Evolutionary conservation across 2,797 vertebrate species (phyloP), one percentile per base, ranked within the genome.

Genomic region (Lacerta bilineata): DNA sequence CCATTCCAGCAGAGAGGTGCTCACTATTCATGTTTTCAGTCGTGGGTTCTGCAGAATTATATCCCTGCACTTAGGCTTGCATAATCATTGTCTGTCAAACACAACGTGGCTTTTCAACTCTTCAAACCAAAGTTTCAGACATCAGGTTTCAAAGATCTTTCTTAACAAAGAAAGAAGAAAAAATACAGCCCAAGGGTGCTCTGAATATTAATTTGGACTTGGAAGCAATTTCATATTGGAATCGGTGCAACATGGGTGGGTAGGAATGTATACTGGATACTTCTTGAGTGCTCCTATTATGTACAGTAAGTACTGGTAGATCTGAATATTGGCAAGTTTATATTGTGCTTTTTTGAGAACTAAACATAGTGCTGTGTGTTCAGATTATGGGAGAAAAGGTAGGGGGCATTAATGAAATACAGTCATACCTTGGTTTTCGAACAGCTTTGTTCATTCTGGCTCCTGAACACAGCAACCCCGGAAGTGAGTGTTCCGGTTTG

Each of bases 1-100:
- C 20, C 29, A 43, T 72, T 91, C 83, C 80, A 87, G 83, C 79
- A 76, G 39, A 90, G 18, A 79, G n/a, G n/a, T 86, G 77, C 10
- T 90, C 59, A 46, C 17, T 83, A 23, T 79, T 91, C 41, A 27
- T 79, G n/a, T 1, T 92, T 85, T 87, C 61, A 83, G 89, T 88
- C 27, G 43, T 4, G 86, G 72, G 69, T 10, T 85, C 88, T 50
- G 36, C n/a, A 76, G 83, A n/a, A 66, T 78, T 50, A 29, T 2
- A 78, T 18, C 1, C 25, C 13, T 90, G 86, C 0, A 3, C 0
- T 11, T 86, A 74, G 1, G 88, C 43, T n/a, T 78, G 9, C 87
- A 86, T 20, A 50, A 23, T 27, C 86, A 89, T 5, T 66, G 90
- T 61, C 27, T 74, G 18, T 64, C 80, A 91, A 41, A 13, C 86